Evolutionary conservation across 2,888 invertebrate genomes (phyloP).

Genomic region (Pycnomerus fuliginosus): DNA sequence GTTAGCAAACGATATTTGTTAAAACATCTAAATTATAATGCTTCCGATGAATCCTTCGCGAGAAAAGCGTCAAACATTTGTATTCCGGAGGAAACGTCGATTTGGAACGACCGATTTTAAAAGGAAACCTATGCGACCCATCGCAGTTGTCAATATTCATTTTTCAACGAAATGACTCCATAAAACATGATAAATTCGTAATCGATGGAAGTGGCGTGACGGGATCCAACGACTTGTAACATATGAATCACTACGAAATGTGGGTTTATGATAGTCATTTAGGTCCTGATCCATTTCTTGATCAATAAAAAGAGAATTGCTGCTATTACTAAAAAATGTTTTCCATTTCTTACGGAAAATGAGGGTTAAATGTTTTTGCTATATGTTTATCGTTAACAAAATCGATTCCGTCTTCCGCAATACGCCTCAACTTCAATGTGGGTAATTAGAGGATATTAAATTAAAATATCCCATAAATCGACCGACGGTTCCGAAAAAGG

Average conservation of each 20-base stretch:
- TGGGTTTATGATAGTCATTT: slow-evolving; percentile 43
- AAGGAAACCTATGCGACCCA: slow-evolving; percentile 28
- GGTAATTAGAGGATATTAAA: no score
- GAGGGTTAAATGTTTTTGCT: no score
- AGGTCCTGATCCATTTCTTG: slow-evolving; percentile 32
- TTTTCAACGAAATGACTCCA: slow-evolving; percentile 50
- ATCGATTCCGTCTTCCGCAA: no score
- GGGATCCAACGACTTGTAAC: slow-evolving; percentile 47
- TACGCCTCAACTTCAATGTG: no score
- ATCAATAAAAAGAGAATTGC: slow-evolving; percentile 32
- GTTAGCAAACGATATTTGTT: neutral
- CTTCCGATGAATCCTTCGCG: no score
- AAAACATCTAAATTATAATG: no score
- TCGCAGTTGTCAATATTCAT: slow-evolving; percentile 50
- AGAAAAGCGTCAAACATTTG: slow-evolving; percentile 22
- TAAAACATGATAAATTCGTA: slow-evolving; percentile 49
- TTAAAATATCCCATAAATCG: no score
- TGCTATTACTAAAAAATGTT: slow-evolving; percentile 27
- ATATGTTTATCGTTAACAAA: no score
- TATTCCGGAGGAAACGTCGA: slow-evolving; percentile 18
- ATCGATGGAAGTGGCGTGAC: slow-evolving; percentile 43
- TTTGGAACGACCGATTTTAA: slow-evolving; percentile 24
- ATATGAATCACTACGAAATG: slow-evolving; percentile 42
- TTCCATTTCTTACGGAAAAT: no score
- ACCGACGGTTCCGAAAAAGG: no score